Evolutionary conservation across 2,888 invertebrate genomes (phyloP), one percentile per base, ranked within the genome.

Genomic region (Synergus japonicus): DNA sequence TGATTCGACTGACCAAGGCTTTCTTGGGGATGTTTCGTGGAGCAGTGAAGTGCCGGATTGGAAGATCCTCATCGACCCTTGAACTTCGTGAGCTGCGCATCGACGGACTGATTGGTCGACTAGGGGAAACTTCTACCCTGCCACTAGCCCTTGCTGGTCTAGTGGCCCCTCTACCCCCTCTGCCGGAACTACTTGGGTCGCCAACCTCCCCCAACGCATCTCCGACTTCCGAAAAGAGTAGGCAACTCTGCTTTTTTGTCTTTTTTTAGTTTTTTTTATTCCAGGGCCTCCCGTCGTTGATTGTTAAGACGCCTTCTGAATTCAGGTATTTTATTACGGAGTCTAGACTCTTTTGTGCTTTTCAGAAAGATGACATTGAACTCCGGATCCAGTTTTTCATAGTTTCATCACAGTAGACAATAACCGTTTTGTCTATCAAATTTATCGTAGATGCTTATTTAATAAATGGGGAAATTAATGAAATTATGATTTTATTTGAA

Each of bases 191-290:
- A 76, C 87, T 86, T 78, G 86, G 86, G 83, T 88, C 88, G 83
- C 87, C 87, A 84, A 86, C 85, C 79, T 88, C 87, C 84, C 88
- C 87, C 81, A 87, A 87, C 83, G 84, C 85, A 81, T 88, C 88
- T 88, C 87, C 88, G 78, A 86, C 86, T 76, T 87, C 86, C 83
- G 86, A 87, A 84, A 87, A 87, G 86, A 85, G 87, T 87, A 87
- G 83, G 87, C 83, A 84, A 73, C 73, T 49, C 49, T 73, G 29
- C 22, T 73, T 54, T 73, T 73, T 44, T 80, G 67, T 81, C 76
- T 54, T 66, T 18, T 41, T 60, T 78, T 63, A 44, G 43, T 58
- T 13, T 60, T 58, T 58, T 78, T 73, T 73, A 60, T 18, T 60
- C 60, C 73, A 73, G 73, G 73, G 41, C 73, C 73, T n/a, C n/a